Evolutionary conservation across 2,888 invertebrate species (phyloP), one percentile per base, ranked within the genome.

Genomic region (Phaedon cochleariae): DNA sequence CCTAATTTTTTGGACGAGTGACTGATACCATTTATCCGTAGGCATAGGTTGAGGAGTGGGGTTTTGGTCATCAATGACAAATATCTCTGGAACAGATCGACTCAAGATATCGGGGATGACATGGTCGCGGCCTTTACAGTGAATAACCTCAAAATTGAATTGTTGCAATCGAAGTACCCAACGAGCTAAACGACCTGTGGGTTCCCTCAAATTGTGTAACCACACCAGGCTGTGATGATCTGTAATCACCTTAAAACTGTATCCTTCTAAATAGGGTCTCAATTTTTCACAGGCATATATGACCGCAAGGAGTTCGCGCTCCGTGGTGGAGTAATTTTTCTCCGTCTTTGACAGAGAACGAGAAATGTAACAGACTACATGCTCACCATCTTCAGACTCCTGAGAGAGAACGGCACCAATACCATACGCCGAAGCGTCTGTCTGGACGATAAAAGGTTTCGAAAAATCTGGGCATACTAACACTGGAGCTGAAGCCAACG

Each of bases 381-480:
- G 21, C 53, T 71, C 68, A 0, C 59, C 63, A 10, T 60, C 70
- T 6, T 46, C 49, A 18, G 37, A 31, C 1, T 46, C 21, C 48
- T 73, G 70, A 1, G 64, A 53, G 12, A 73, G 52, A 0, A 72
- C 71, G 6, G 68, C 68, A 9, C 72, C 74, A 1, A 73, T 17
- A n/a, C 67, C 73, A 41, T 45, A 67, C 6, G 29, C 49, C 15
- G 59, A 59, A 1, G 71, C 72, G 55, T 73, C 74, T 2, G 70
- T 68, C 34, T 73, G 72, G 7, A 74, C 31, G 1, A 57, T 59
- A 65, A 74, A 74, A 2, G 67, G 62, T 41, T 15, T 18, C 0
- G 51, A 15, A 37, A 63, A 69, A 54, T 71, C 59, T 5, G 70
- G 65, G 51, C 63, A 71, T 15, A 60, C 34, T 9, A 73, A 18